A percentile compares a stretch with the other conserved stretches of the same genome.
Evolutionary conservation across 2,888 invertebrate species (phyloP).

Genomic region (Aleiodes alternator): DNA sequence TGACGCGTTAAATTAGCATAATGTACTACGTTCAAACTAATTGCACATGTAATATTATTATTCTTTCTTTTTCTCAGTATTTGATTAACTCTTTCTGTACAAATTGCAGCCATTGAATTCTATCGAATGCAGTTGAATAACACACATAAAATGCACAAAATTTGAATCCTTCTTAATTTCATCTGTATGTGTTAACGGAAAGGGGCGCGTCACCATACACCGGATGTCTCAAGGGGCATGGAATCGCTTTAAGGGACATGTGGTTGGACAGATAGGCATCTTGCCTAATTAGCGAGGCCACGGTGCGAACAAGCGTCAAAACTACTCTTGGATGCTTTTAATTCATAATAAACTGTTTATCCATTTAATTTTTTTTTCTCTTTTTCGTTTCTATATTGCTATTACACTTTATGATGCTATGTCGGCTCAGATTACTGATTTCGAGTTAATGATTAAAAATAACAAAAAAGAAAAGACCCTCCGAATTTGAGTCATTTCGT

Average conservation of each 20-base stretch:
- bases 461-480: not conserved
- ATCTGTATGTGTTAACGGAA: conserved; percentile 54
- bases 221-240: conserved; percentile 68
- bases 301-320: conserved; percentile 67
- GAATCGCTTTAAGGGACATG: conserved; percentile 67
- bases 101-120: too few species aligned
- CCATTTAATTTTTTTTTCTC: conserved; percentile 40
- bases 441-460: not conserved
- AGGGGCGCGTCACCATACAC: conserved; percentile 56
- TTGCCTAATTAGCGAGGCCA: conserved; percentile 70
- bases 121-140: too few species aligned
- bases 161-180: conserved; percentile 59
- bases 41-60: conserved; percentile 54
- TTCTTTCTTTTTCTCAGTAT: not conserved
- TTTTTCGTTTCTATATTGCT: conserved; percentile 18
- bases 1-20: conserved; percentile 67
- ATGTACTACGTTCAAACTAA: conserved; percentile 65
- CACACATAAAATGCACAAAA: conserved; percentile 54
- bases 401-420: conserved; percentile 1
- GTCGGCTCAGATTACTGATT: conserved; percentile 7
- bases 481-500: conserved; percentile 6
- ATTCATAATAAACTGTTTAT: conserved; percentile 53
- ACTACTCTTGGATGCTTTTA: conserved; percentile 61
- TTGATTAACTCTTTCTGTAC: not conserved
- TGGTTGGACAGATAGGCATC: conserved; percentile 71